These are phyloP conservation scores for Budorcas taxicolor DNA, from an alignment of 2,113 vertebrate genomes.

Conservation along the genomic window DNA sequence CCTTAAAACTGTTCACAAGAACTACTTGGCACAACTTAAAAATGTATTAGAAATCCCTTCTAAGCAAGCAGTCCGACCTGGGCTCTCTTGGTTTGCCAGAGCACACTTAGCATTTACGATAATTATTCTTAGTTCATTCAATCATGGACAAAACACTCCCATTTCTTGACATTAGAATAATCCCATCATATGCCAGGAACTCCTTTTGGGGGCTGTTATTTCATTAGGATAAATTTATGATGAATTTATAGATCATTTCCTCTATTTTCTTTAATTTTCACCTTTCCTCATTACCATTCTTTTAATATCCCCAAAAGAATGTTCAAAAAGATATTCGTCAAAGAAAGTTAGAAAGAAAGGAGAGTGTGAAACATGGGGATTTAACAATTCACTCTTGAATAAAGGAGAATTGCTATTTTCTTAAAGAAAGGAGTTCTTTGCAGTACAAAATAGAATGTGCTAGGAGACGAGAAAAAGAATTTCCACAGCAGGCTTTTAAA, in stretches of 20 bases:
- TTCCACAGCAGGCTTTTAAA: not conserved
- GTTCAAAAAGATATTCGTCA: not conserved
- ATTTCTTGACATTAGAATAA: not conserved
- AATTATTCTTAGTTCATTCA: not conserved
- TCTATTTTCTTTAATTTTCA: not conserved
- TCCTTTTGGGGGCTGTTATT: not conserved
- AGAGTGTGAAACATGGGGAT: not conserved
- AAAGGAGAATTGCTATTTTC: not conserved
- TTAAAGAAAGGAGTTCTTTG: not conserved
- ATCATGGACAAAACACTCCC: not conserved
- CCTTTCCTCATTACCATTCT: not conserved
- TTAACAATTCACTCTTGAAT: not conserved
- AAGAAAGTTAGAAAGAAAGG: not conserved
- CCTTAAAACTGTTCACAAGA: not conserved
- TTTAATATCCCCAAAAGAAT: not conserved
- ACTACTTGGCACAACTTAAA: not conserved
- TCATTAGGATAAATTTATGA: not conserved
- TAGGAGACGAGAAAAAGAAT: not conserved
- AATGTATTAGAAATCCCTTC: constrained; percentile 5
- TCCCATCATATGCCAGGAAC: not conserved
- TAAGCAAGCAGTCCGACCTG: not conserved
- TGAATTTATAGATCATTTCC: not conserved
- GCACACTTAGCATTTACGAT: not conserved
- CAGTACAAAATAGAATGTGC: not conserved
- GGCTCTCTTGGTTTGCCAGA: not conserved